phyloP scores from a whole-genome alignment of 2,797 vertebrate species.

The Sebastes elongatus region DNA sequence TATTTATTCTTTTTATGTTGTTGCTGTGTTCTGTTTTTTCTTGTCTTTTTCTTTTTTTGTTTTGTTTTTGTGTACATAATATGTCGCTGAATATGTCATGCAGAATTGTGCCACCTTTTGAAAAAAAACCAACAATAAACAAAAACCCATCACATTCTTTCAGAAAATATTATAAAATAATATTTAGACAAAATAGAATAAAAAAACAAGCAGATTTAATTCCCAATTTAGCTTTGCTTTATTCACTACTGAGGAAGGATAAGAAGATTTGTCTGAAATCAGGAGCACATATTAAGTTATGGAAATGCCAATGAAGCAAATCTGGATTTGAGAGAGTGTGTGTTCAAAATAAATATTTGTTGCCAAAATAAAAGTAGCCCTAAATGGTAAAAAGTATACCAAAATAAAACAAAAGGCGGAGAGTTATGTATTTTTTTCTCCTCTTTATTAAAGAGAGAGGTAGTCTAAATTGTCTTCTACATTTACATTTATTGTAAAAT shows the following conservation, averaged over 20 bases:
- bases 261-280: neutral
- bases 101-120: no score
- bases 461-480: neutral
- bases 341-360: neutral
- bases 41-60: no score
- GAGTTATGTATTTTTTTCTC: no score
- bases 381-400: neutral
- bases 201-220: neutral
- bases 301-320: neutral
- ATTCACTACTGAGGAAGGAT: neutral
- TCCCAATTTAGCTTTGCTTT: neutral
- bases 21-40: no score
- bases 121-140: no score
- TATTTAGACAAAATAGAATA: no score
- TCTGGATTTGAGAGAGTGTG: neutral
- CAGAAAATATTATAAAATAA: neutral
- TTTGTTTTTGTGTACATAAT: no score
- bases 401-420: neutral
- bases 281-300: neutral
- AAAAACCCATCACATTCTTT: no score
- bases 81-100: no score
- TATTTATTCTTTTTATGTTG: no score
- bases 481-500: neutral
- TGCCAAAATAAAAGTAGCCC: neutral
- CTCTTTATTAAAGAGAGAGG: neutral